A percentile compares a stretch with the other conserved stretches of the same genome.
phyloP scores from a whole-genome alignment of 2,888 invertebrate genomes.

The Callyntrura sp. region DNA sequence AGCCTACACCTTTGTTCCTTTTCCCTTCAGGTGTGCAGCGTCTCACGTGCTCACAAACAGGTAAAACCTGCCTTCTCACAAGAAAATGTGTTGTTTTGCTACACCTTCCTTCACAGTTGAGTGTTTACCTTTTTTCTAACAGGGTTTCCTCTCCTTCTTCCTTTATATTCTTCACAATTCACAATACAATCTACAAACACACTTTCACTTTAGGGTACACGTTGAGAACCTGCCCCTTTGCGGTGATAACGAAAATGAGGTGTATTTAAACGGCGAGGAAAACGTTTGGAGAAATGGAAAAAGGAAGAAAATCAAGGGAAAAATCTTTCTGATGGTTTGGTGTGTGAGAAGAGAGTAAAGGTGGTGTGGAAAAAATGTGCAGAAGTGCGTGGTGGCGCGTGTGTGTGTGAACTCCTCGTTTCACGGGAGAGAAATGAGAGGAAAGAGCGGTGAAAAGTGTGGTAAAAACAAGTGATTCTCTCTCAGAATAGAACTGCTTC shows the following conservation, averaged over 20 bases:
- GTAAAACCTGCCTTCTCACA: conserved; percentile 8
- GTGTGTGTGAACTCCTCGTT: conserved; percentile 76
- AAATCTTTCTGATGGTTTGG: conserved; percentile 23
- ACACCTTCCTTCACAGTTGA: not conserved
- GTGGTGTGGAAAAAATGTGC: conserved; percentile 61
- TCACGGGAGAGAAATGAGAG: conserved; percentile 77
- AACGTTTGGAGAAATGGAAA: not conserved
- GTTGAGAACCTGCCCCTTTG: not conserved
- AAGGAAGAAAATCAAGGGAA: not conserved
- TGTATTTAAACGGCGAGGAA: not conserved
- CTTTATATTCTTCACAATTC: not conserved
- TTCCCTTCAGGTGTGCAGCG: conserved; percentile 34
- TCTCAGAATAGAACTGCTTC: conserved; percentile 36
- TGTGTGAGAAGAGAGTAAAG: not conserved
- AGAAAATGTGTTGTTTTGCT: conserved; percentile 28
- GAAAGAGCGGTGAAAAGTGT: conserved; percentile 75
- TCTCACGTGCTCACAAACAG: conserved; percentile 23
- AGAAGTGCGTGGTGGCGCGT: conserved; percentile 65
- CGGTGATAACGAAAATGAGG: conserved; percentile 3
- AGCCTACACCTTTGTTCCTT: conserved; percentile 26
- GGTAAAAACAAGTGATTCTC: conserved; percentile 77
- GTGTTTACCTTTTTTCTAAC: conserved; percentile 19
- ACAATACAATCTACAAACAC: not conserved
- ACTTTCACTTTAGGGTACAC: conserved; percentile 12
- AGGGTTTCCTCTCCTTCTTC: not conserved